A percentile compares a stretch with the other conserved stretches of the same genome.
Conservation (phyloP, 2,888 invertebrate species). For the Biston stratarius region DNA sequence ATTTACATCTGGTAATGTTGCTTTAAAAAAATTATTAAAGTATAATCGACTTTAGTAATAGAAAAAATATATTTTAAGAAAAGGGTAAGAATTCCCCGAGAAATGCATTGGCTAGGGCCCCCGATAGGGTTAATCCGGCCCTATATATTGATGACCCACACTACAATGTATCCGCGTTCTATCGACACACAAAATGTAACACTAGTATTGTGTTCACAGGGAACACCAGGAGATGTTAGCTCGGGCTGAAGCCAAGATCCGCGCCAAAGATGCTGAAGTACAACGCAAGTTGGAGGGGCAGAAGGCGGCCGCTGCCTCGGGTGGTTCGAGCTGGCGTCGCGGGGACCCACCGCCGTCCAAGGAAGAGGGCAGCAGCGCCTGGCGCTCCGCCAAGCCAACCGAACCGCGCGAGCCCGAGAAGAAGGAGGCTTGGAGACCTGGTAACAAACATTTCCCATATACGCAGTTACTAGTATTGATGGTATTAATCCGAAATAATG, state of each 20-base stretch:
- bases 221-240: constrained; percentile 90
- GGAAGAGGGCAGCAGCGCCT: constrained; percentile 41
- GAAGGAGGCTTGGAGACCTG: constrained; percentile 68
- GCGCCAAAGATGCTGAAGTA: constrained; percentile 91
- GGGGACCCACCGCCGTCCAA: constrained; percentile 52
- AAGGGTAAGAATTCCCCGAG: no score
- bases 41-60: no score
- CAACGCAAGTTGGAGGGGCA: constrained; percentile 86
- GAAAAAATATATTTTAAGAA: no score
- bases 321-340: constrained; percentile 65
- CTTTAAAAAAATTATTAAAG: no score
- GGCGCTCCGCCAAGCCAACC: constrained; percentile 56
- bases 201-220: constrained; percentile 58
- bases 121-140: no score
- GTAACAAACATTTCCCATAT: constrained; percentile 52
- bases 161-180: no score
- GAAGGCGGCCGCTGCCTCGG: constrained; percentile 54
- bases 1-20: no score
- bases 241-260: constrained; percentile 87
- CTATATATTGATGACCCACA: no score
- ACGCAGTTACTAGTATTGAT: no score
- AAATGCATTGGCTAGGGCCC: no score
- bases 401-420: constrained; percentile 61
- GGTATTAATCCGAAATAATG: no score
- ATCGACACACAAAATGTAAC: no score